phyloP scores from a whole-genome alignment of 2,113 vertebrate species.

The Phylloscopus whistleri region DNA sequence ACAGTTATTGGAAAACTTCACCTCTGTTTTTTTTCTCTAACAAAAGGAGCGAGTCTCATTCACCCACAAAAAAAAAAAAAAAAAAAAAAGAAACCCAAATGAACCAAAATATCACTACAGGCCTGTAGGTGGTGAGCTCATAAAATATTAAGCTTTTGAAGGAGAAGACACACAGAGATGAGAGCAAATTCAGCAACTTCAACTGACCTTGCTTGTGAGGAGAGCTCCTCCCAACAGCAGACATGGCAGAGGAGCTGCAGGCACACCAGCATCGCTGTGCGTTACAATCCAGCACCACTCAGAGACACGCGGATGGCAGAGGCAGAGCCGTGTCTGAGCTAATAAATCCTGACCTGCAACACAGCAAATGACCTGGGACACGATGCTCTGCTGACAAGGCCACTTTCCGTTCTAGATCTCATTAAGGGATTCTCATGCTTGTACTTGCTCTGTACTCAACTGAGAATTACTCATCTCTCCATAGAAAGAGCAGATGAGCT shows the following conservation, averaged over 20 bases:
- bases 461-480: neutral
- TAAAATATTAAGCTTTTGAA: neutral
- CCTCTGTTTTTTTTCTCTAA: neutral
- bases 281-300: neutral
- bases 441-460: neutral
- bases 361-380: neutral
- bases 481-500: neutral
- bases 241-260: neutral
- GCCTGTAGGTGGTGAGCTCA: neutral
- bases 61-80: neutral
- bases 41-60: neutral
- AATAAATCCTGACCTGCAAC: neutral
- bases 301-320: accelerated
- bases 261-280: accelerated
- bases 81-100: neutral
- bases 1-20: neutral
- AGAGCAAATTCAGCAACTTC: neutral
- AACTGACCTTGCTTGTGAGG: neutral
- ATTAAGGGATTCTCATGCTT: neutral
- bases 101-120: neutral
- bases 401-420: neutral
- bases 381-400: neutral
- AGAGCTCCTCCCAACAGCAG: neutral
- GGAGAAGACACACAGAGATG: neutral
- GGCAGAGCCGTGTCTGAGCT: neutral